A percentile compares a stretch with the other conserved stretches of the same genome.
phyloP scores from a whole-genome alignment of 2,113 vertebrate species.

The Theristicus caerulescens region DNA sequence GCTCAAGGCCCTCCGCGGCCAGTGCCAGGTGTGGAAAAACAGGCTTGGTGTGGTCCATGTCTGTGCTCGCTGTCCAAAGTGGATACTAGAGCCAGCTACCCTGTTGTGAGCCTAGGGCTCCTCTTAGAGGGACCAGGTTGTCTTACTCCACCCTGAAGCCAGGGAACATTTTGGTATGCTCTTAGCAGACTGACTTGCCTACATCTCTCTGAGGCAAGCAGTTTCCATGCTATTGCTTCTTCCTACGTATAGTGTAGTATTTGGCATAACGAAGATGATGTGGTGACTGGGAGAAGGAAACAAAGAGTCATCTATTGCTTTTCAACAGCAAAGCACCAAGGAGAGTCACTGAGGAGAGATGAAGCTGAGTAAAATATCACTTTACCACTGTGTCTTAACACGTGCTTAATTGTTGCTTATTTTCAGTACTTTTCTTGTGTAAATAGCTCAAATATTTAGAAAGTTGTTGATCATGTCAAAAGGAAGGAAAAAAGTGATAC shows the following conservation, averaged over 20 bases:
- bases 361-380: neutral
- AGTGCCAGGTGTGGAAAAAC: neutral
- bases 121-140: neutral
- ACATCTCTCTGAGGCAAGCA: neutral
- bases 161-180: neutral
- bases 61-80: neutral
- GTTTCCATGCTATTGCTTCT: neutral
- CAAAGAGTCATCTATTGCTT: neutral
- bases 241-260: neutral
- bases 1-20: rapidly evolving
- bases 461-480: neutral
- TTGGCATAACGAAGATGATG: neutral
- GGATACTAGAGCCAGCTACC: neutral
- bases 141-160: neutral
- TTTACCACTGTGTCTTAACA: neutral
- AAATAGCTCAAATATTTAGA: neutral
- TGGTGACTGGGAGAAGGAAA: neutral
- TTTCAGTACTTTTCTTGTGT: neutral
- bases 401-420: neutral
- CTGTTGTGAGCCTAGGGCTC: rapidly evolving
- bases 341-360: neutral
- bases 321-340: neutral
- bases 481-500: neutral
- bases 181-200: neutral
- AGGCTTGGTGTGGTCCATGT: neutral